Conservation (phyloP, 2,888 invertebrate species). For the Sminthurinus aureus region DNA sequence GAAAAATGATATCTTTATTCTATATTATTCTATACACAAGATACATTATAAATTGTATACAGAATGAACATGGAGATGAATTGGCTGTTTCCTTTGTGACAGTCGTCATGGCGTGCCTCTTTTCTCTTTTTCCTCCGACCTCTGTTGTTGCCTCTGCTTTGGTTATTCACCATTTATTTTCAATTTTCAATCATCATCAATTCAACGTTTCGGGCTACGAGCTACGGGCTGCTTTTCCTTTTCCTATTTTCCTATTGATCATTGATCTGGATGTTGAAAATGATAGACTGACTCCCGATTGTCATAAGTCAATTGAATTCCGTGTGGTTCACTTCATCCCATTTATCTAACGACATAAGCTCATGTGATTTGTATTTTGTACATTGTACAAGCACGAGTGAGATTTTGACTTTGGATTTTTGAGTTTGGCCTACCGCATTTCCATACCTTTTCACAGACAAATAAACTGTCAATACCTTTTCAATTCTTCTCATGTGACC, state of each 20-base stretch:
- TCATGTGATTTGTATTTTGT: no score
- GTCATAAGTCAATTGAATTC: conserved; percentile 35
- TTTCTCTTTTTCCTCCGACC: conserved; percentile 25
- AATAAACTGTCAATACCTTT: conserved; percentile 13
- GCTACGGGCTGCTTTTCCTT: background rate
- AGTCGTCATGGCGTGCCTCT: conserved; percentile 11
- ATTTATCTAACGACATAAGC: no score
- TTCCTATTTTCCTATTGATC: conserved; percentile 14
- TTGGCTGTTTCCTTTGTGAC: conserved; percentile 38
- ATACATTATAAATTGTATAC: background rate
- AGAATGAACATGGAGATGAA: conserved; percentile 16
- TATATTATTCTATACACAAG: background rate
- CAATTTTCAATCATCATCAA: conserved; percentile 18
- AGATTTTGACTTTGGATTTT: no score
- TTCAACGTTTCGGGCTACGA: conserved; percentile 14
- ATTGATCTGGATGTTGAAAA: background rate
- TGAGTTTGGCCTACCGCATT: conserved; percentile 34
- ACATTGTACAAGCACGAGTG: background rate
- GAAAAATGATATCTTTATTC: background rate
- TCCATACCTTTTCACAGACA: background rate
- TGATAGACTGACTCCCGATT: conserved; percentile 29
- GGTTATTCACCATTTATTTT: conserved; percentile 13
- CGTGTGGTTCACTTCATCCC: no score
- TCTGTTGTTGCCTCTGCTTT: background rate
- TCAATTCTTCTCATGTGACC: conserved; percentile 14